Percentiles rank a stretch among this genome's conserved stretches.
Evolutionary conservation across 2,888 invertebrate species (phyloP).

Genomic region (Amphipoea oculea): DNA sequence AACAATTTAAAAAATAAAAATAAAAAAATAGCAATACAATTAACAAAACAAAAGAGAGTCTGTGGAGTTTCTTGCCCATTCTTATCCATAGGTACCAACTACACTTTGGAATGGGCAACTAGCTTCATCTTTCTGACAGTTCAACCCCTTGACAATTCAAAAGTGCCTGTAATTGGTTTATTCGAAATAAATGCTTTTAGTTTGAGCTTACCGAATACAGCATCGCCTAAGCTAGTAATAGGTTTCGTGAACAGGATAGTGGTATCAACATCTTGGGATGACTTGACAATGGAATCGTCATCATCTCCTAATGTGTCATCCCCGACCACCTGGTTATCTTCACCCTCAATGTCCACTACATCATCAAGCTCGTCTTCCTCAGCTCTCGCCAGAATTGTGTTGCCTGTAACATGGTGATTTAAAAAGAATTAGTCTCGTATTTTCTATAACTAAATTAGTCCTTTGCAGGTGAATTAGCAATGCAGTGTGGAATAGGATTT

Average conservation of each 20-base stretch:
- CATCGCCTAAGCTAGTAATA: conserved; percentile 90
- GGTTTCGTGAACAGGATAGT: conserved; percentile 97
- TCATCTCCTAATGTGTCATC: conserved; percentile 92
- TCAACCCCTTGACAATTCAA: background rate
- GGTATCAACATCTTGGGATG: conserved; percentile 98
- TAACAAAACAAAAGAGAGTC: too few species aligned
- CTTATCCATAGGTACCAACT: background rate
- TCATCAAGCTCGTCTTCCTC: conserved; percentile 93
- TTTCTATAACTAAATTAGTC: background rate
- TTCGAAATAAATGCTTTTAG: background rate
- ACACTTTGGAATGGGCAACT: background rate
- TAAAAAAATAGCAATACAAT: too few species aligned
- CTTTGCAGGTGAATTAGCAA: background rate
- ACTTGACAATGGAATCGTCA: conserved; percentile 90
- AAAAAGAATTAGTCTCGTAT: background rate
- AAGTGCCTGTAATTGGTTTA: background rate
- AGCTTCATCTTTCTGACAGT: background rate
- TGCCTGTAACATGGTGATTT: conserved; percentile 75
- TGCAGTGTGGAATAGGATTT: background rate
- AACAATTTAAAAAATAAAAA: too few species aligned
- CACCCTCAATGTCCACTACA: conserved; percentile 92
- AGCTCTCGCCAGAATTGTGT: conserved; percentile 89
- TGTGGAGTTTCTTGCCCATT: background rate
- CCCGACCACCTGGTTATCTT: conserved; percentile 91
- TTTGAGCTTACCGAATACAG: conserved; percentile 91